Conservation (phyloP, 2,113 vertebrate species). For the Illadopsis cleaveri region DNA sequence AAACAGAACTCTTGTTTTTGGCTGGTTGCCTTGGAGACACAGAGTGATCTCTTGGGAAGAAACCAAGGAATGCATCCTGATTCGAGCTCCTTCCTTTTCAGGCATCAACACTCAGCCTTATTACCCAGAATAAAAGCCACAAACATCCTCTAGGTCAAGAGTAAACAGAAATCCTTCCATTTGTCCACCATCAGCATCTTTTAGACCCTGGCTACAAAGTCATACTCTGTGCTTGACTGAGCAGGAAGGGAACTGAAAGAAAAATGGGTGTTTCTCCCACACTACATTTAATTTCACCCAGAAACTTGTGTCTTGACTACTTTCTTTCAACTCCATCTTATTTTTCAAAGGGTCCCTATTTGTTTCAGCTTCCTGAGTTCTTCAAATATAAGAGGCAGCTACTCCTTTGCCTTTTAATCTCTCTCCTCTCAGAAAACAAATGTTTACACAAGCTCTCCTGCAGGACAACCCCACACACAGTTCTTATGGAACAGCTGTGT, state of each 20-base stretch:
- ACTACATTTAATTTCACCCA: background rate
- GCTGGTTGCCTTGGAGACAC: conserved; percentile 1
- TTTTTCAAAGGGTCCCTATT: background rate
- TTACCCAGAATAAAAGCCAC: conserved; percentile 36
- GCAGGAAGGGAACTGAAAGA: background rate
- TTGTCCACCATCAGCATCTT: background rate
- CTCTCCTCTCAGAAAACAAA: background rate
- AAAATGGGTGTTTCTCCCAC: background rate
- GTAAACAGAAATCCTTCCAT: conserved; percentile 38
- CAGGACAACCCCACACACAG: fast-evolving
- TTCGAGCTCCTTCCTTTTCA: conserved; percentile 46
- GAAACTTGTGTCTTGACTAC: background rate
- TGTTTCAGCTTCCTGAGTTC: background rate
- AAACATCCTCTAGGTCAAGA: conserved; percentile 53
- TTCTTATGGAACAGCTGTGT: background rate
- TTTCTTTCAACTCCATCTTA: background rate
- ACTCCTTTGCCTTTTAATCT: background rate
- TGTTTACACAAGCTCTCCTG: background rate
- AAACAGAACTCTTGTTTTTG: conserved; percentile 25
- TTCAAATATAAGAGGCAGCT: background rate
- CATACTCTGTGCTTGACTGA: background rate
- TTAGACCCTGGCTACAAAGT: background rate
- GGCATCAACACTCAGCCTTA: conserved; percentile 32
- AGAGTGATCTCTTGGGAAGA: conserved; percentile 29
- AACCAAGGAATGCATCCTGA: conserved; percentile 51